Evolutionary conservation across 2,113 vertebrate genomes (phyloP).

Genomic region (Natator depressus): DNA sequence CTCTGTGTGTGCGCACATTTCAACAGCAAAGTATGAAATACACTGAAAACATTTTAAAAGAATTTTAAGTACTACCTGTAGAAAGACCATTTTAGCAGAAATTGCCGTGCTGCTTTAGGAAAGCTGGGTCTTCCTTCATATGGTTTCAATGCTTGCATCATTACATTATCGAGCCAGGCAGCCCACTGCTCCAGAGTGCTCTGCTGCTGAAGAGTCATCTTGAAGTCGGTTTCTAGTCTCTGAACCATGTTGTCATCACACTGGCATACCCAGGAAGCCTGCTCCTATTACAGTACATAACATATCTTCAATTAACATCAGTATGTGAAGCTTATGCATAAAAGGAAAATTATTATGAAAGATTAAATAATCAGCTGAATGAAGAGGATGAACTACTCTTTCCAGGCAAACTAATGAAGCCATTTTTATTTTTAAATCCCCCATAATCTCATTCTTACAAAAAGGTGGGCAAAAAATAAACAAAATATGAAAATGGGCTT

Average conservation of each 20-base stretch:
- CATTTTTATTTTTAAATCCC: background rate
- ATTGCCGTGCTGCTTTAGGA: slow-evolving; percentile 86
- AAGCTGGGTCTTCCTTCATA: slow-evolving; percentile 88
- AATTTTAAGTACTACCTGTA: slow-evolving; percentile 79
- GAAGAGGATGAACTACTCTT: background rate
- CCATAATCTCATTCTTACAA: background rate
- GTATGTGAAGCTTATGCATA: background rate
- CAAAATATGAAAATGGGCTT: background rate
- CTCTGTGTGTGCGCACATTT: background rate
- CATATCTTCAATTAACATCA: background rate
- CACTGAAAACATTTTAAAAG: background rate
- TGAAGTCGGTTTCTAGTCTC: slow-evolving; percentile 87
- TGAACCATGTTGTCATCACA: slow-evolving; percentile 89
- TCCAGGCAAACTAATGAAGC: background rate
- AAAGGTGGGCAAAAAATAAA: background rate
- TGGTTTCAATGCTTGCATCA: slow-evolving; percentile 85
- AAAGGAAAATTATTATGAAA: slow-evolving; percentile 3
- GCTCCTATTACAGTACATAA: slow-evolving; percentile 78
- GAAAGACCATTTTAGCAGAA: slow-evolving; percentile 88
- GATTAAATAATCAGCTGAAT: background rate
- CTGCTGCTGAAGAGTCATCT: slow-evolving; percentile 89
- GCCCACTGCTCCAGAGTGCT: slow-evolving; percentile 90
- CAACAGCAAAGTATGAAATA: background rate
- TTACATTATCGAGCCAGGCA: slow-evolving; percentile 86
- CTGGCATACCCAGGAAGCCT: slow-evolving; percentile 90